A percentile compares a stretch with the other conserved stretches of the same genome.
phyloP scores from a whole-genome alignment of 2,797 vertebrate genomes.

The Tokudaia tokunoshimensis region DNA sequence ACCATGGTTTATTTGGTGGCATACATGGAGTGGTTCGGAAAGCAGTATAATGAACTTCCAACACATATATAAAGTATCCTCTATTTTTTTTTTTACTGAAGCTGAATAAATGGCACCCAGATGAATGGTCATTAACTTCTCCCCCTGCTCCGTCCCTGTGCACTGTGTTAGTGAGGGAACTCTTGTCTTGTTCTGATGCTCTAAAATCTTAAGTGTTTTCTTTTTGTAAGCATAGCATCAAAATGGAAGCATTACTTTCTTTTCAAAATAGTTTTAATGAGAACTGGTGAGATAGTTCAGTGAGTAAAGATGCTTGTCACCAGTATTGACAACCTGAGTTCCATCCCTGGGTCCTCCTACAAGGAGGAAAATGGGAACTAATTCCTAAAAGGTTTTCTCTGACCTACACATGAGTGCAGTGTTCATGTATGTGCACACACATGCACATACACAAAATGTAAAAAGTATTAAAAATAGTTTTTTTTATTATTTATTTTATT shows the following conservation, averaged over 20 bases:
- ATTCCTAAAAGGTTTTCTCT: neutral
- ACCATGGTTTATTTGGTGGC: neutral
- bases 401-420: no score
- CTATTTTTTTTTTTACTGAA: slow-evolving; percentile 12
- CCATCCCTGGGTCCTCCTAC: neutral
- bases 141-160: neutral
- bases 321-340: neutral
- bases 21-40: neutral
- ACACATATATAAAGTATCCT: neutral
- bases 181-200: neutral
- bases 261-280: neutral
- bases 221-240: no score
- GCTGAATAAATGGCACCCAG: neutral
- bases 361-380: neutral
- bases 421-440: no score
- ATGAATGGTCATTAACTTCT: neutral
- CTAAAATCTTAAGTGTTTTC: neutral
- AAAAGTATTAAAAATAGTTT: slow-evolving; percentile 7
- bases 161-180: neutral
- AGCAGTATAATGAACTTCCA: neutral
- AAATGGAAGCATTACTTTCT: neutral
- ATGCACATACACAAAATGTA: neutral
- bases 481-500: no score
- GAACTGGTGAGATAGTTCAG: no score
- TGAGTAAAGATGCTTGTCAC: neutral